Percentiles rank a stretch among this genome's conserved stretches.
Conservation (phyloP, 2,888 invertebrate genomes). For the Drosophila phalerata region DNA sequence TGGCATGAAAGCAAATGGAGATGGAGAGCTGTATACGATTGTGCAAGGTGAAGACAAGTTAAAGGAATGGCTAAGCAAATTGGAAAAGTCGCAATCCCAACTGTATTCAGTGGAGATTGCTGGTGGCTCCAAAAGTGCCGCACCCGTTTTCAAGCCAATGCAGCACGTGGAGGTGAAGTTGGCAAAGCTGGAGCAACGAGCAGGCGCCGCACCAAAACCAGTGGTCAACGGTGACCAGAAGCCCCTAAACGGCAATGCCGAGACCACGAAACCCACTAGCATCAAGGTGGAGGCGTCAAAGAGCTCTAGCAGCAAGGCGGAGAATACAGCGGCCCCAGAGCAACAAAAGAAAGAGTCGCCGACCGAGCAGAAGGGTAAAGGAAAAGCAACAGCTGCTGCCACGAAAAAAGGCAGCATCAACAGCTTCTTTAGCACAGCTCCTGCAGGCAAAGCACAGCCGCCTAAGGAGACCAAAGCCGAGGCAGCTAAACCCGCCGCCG, state of each 20-base stretch:
- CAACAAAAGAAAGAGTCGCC: constrained; percentile 56
- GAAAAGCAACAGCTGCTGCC: constrained; percentile 20
- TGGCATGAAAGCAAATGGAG: constrained; percentile 31
- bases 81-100: constrained; percentile 70
- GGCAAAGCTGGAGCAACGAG: constrained; percentile 54
- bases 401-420: constrained; percentile 74
- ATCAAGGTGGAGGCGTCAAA: constrained; percentile 28
- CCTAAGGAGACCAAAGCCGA: constrained; percentile 55
- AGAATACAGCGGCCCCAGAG: constrained; percentile 6
- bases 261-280: constrained; percentile 16
- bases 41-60: constrained; percentile 76
- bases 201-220: constrained; percentile 13
- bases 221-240: constrained; percentile 37
- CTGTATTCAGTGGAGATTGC: constrained; percentile 82
- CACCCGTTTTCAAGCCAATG: constrained; percentile 79
- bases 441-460: constrained; percentile 46
- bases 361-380: constrained; percentile 42
- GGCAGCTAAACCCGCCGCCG: constrained; percentile 42
- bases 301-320: constrained; percentile 16
- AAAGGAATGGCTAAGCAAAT: constrained; percentile 68
- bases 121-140: constrained; percentile 80
- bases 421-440: constrained; percentile 70
- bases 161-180: constrained; percentile 65
- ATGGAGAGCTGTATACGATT: constrained; percentile 74
- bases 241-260: constrained; percentile 13